Evolutionary conservation across 2,797 vertebrate species (phyloP), one percentile per base, ranked within the genome.

Genomic region (Oophaga sylvatica): DNA sequence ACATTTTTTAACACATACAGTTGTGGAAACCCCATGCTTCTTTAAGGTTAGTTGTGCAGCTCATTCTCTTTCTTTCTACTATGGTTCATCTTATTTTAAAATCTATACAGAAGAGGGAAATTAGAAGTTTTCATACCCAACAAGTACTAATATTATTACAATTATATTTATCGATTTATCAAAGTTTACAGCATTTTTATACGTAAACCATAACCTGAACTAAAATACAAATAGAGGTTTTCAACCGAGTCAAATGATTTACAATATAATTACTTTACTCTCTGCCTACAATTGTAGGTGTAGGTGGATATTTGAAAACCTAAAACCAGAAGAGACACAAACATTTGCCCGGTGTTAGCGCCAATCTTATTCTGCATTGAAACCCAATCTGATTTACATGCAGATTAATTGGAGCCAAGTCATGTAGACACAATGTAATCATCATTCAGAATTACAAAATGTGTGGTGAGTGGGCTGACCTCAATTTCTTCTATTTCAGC

Each of bases 401-500:
- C 88, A 87, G 85, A 89, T 89, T 86, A 86, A 91, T 91, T 89
- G 86, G 86, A 0, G 90, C 70, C 45, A 90, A 60, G 90, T 84
- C 91, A 2, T 87, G 90, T 90, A 92, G 92, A 92, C 91, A 93
- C 84, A 26, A 92, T 90, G 88, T 92, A 90, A 92, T 91, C 91
- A 93, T 90, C 91, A 91, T 67, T 79, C 22, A 31, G 84, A 88
- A 77, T 65, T 90, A 88, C 78, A 53, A 86, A 83, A 85, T 90
- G 15, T 8, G 20, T 79, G 68, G 85, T 91, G 90, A 93, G 91
- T 90, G 71, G 89, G 90, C 67, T 59, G 91, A 93, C 92, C 91
- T 86, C 90, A 92, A 92, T 93, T 92, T 92, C 91, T 92, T 90
- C 90, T 86, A 90, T 91, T 92, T 89, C 90, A 90, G 80, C 91